These are phyloP conservation scores for Drosophila mauritiana DNA, from an alignment of 1,140 invertebrate genomes.

Conservation along the genomic window DNA sequence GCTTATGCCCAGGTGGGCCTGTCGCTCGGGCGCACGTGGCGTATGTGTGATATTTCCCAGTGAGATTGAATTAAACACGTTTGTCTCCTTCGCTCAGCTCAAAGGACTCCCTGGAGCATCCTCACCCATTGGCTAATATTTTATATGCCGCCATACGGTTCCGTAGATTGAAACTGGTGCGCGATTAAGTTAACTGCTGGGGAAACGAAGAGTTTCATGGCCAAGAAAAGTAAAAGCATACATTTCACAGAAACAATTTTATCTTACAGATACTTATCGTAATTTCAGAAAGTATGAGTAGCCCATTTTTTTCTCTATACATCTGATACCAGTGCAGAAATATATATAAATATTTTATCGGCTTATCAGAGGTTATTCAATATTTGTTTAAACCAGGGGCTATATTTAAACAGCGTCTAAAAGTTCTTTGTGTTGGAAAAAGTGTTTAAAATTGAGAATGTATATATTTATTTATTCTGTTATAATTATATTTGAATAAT, in stretches of 20 bases:
- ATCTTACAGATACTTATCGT: neutral
- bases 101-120: slow-evolving; percentile 21
- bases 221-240: slow-evolving; percentile 1
- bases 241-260: neutral
- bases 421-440: no score
- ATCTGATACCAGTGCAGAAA: no score
- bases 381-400: no score
- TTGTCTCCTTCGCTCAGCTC: slow-evolving; percentile 21
- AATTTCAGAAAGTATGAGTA: no score
- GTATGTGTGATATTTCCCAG: slow-evolving; percentile 54
- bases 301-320: no score
- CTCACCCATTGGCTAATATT: slow-evolving; percentile 14
- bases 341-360: neutral
- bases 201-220: neutral
- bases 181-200: slow-evolving; percentile 20
- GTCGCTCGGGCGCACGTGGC: slow-evolving; percentile 26
- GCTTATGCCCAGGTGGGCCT: slow-evolving; percentile 21
- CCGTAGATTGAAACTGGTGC: slow-evolving; percentile 13
- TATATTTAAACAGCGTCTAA: no score
- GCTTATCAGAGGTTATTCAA: neutral
- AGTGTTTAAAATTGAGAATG: no score
- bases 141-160: slow-evolving; percentile 12
- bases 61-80: slow-evolving; percentile 42
- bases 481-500: no score
- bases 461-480: no score